Percentiles rank a stretch among this genome's conserved stretches.
These are phyloP conservation scores for Episyrphus balteatus DNA, from an alignment of 1,140 invertebrate species.

Conservation along the genomic window DNA sequence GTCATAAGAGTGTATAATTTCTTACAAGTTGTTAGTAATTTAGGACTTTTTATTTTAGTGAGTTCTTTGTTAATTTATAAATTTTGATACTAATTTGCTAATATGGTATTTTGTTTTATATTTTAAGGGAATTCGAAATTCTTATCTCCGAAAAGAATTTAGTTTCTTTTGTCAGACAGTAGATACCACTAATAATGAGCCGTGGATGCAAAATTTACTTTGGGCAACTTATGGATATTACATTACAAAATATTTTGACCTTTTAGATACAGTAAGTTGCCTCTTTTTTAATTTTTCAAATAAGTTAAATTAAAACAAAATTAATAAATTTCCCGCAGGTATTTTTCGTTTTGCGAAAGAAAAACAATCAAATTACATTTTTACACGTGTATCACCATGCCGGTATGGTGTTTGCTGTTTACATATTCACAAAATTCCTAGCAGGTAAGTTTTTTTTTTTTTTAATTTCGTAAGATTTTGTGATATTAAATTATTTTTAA, in stretches of 20 bases:
- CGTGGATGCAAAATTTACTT: conserved; percentile 42
- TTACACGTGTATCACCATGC: conserved; percentile 76
- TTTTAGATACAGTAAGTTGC: conserved; percentile 48
- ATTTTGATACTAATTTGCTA: background rate
- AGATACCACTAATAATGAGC: conserved; percentile 40
- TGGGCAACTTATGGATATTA: conserved; percentile 46
- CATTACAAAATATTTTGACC: conserved; percentile 44
- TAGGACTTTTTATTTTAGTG: conserved; percentile 50
- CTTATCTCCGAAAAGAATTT: conserved; percentile 44
- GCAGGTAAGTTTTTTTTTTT: conserved; percentile 39
- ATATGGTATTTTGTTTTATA: background rate
- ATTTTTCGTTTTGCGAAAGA: conserved; percentile 73
- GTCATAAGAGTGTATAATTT: conserved; percentile 66
- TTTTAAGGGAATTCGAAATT: conserved; percentile 35
- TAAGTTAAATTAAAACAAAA: too few species aligned
- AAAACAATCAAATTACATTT: conserved; percentile 68
- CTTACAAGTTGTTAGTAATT: conserved; percentile 57
- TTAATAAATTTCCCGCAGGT: too few species aligned
- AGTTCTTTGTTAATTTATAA: too few species aligned
- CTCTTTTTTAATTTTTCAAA: too few species aligned
- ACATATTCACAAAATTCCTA: conserved; percentile 41
- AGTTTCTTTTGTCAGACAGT: conserved; percentile 56
- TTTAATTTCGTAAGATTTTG: background rate
- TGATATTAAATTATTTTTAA: too few species aligned
- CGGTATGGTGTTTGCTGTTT: conserved; percentile 50